Conservation (phyloP, 1,140 invertebrate species). For the Caenorhabditis remanei region DNA sequence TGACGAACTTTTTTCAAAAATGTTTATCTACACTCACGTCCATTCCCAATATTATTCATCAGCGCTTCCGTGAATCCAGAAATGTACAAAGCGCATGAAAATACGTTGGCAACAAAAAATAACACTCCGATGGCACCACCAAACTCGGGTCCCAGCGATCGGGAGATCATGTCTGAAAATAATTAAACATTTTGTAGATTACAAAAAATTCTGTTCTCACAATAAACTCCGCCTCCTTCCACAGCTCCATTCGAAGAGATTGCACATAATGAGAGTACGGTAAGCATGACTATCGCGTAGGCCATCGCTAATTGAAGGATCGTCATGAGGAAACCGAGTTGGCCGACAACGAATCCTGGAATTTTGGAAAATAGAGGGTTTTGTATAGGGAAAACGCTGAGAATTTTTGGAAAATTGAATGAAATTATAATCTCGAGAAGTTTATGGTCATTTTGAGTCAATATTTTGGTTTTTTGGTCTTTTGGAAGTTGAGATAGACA, state of each 20-base stretch:
- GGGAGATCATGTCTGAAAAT: conserved; percentile 89
- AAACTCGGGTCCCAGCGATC: conserved; percentile 96
- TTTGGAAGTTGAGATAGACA: too few species aligned
- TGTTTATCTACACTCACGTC: conserved; percentile 46
- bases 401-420: too few species aligned
- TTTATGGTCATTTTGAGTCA: too few species aligned
- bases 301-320: conserved; percentile 90
- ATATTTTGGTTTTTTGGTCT: too few species aligned
- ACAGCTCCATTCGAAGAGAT: conserved; percentile 99
- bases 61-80: conserved; percentile 77
- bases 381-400: too few species aligned
- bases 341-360: conserved; percentile 94
- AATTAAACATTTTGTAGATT: not conserved
- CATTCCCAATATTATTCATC: conserved; percentile 72
- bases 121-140: conserved; percentile 97
- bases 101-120: conserved; percentile 94
- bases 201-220: conserved; percentile 81
- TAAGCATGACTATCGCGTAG: conserved; percentile 93
- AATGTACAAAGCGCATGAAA: conserved; percentile 77
- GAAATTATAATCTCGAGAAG: too few species aligned
- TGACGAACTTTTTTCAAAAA: not conserved
- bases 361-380: conserved; percentile 72
- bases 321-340: conserved; percentile 91
- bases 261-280: conserved; percentile 95
- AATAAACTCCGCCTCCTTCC: conserved; percentile 97